Evolutionary conservation across 2,113 vertebrate genomes (phyloP).

Genomic region (Tupaia tana): DNA sequence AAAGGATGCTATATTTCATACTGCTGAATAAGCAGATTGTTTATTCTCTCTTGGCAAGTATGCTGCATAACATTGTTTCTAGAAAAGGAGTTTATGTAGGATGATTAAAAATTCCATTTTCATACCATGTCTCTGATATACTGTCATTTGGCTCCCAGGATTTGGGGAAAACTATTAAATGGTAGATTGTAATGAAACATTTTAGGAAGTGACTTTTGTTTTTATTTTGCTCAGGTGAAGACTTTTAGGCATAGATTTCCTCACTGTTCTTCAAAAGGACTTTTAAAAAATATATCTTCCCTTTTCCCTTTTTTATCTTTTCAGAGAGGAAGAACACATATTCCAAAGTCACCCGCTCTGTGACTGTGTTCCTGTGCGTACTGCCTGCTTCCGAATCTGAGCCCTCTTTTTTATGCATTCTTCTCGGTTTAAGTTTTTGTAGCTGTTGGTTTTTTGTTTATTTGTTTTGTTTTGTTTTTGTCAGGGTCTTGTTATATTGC

Average conservation of each 20-base stretch:
- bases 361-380: not conserved
- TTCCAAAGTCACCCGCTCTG: too few relatives aligned
- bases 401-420: not conserved
- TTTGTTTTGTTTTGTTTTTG: too few relatives aligned
- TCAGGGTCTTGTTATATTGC: too few relatives aligned
- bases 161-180: conserved; percentile 50
- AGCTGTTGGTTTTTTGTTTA: too few relatives aligned
- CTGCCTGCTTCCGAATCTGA: too few relatives aligned
- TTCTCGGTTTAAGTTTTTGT: too few relatives aligned
- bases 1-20: conserved; percentile 84
- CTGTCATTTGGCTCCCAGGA: not conserved
- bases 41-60: conserved; percentile 76
- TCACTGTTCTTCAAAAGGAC: not conserved
- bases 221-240: conserved; percentile 8
- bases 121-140: conserved; percentile 53
- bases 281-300: not conserved
- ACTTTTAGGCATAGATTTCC: not conserved
- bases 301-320: not conserved
- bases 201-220: conserved; percentile 17
- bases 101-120: conserved; percentile 75
- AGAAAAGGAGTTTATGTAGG: conserved; percentile 64
- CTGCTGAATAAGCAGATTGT: conserved; percentile 84
- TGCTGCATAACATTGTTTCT: conserved; percentile 72
- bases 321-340: not conserved
- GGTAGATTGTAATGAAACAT: conserved; percentile 18